phyloP scores from a whole-genome alignment of 1,140 invertebrate species.

The Chelonus insularis region DNA sequence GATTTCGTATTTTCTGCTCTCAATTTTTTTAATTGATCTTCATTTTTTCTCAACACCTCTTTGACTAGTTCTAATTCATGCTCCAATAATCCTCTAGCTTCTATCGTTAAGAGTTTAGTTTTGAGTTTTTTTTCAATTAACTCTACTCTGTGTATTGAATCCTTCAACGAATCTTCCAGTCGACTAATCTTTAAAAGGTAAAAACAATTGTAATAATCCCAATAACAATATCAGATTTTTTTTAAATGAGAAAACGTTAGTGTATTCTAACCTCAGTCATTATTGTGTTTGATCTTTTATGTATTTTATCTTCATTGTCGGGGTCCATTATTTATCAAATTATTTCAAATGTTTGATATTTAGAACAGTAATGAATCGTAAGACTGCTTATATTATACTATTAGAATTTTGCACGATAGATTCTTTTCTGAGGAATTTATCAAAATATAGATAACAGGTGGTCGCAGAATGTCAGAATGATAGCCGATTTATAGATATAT shows the following conservation, averaged over 20 bases:
- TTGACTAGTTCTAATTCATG: constrained; percentile 46
- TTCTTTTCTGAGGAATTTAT: too few relatives aligned
- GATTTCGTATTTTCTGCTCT: constrained; percentile 48
- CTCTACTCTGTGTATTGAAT: constrained; percentile 42
- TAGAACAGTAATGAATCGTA: too few relatives aligned
- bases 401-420: too few relatives aligned
- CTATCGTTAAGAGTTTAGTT: constrained; percentile 39
- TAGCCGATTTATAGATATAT: too few relatives aligned
- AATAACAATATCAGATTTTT: constrained; percentile 6
- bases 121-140: constrained; percentile 47
- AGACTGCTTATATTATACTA: too few relatives aligned
- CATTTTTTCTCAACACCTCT: constrained; percentile 42
- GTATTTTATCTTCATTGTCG: neutral
- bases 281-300: neutral
- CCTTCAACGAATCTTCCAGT: constrained; percentile 47
- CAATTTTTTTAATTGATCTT: constrained; percentile 41
- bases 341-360: constrained; percentile 3
- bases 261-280: constrained; percentile 1
- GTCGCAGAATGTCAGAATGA: too few relatives aligned
- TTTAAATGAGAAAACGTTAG: neutral
- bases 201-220: constrained; percentile 18
- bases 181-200: constrained; percentile 47
- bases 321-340: neutral
- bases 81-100: constrained; percentile 49
- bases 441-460: too few relatives aligned